A percentile compares a stretch with the other conserved stretches of the same genome.
Evolutionary conservation across 2,888 invertebrate genomes (phyloP).

Genomic region (Drosophila macrospina): DNA sequence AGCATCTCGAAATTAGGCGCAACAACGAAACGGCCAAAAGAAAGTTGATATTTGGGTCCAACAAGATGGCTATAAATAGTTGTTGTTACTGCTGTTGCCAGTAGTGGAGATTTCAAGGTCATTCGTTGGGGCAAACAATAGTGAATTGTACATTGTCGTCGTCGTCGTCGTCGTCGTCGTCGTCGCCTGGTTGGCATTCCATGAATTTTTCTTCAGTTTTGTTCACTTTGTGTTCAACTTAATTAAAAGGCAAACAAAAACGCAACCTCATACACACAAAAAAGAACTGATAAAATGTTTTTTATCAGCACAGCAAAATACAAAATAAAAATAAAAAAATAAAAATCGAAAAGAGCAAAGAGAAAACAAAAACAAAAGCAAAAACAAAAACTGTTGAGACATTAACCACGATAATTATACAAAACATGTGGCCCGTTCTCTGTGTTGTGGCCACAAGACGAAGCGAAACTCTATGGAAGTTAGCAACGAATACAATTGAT

Average conservation of each 20-base stretch:
- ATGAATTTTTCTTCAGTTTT: slow-evolving; percentile 41
- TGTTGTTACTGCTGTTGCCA: slow-evolving; percentile 5
- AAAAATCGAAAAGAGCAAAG: slow-evolving; percentile 19
- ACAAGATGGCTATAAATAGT: slow-evolving; percentile 26
- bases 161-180: slow-evolving; percentile 11
- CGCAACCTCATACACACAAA: slow-evolving; percentile 55
- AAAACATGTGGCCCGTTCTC: slow-evolving; percentile 68
- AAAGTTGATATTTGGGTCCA: slow-evolving; percentile 55
- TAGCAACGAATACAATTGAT: slow-evolving; percentile 52
- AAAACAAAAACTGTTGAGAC: slow-evolving; percentile 58
- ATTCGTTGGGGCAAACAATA: slow-evolving; percentile 47
- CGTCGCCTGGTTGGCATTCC: slow-evolving; percentile 36
- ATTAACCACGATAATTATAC: slow-evolving; percentile 80
- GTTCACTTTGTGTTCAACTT: slow-evolving; percentile 68
- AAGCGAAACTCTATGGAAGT: slow-evolving; percentile 26
- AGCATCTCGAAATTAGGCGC: slow-evolving; percentile 53
- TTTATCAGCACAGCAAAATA: slow-evolving; percentile 71
- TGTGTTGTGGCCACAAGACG: slow-evolving; percentile 37
- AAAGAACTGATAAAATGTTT: slow-evolving; percentile 65
- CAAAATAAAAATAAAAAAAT: no score
- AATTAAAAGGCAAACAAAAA: slow-evolving; percentile 78
- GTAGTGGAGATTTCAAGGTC: slow-evolving; percentile 49
- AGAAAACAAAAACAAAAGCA: slow-evolving; percentile 20
- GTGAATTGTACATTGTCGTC: slow-evolving; percentile 50
- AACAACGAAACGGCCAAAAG: slow-evolving; percentile 55